Conservation (phyloP, 2,888 invertebrate species). For the Pegoplata infirma region DNA sequence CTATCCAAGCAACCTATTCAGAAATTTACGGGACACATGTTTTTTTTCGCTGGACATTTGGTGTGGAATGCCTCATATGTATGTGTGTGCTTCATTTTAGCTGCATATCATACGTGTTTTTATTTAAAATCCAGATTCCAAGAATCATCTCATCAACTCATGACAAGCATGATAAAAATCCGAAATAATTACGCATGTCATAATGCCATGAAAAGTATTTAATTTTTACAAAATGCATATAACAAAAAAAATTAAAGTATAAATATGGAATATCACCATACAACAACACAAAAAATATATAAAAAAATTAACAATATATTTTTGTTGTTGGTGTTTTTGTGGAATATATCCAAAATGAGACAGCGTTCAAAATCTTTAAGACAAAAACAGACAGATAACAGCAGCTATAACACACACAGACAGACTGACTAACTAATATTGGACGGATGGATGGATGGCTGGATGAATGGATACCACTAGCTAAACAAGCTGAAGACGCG, state of each 20-base stretch:
- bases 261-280: conserved; percentile 11
- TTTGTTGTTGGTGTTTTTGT: conserved; percentile 34
- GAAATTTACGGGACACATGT: too few species aligned
- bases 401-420: conserved; percentile 55
- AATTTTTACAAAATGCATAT: conserved; percentile 63
- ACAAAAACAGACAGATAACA: conserved; percentile 60
- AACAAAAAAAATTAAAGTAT: conserved; percentile 23
- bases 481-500: conserved; percentile 66
- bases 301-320: conserved; percentile 14
- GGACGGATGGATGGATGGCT: too few species aligned
- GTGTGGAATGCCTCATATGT: too few species aligned
- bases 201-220: conserved; percentile 68
- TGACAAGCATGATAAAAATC: conserved; percentile 66
- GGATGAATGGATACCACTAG: conserved; percentile 6
- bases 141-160: conserved; percentile 60
- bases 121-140: conserved; percentile 43
- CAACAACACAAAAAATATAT: conserved; percentile 15
- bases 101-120: too few species aligned
- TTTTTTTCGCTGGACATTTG: too few species aligned
- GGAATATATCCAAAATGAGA: conserved; percentile 57
- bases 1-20: too few species aligned
- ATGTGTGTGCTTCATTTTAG: too few species aligned
- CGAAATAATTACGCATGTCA: conserved; percentile 68
- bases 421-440: conserved; percentile 64
- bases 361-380: conserved; percentile 61